phyloP scores from a whole-genome alignment of 2,888 invertebrate genomes.

The Cyclophora punctaria region DNA sequence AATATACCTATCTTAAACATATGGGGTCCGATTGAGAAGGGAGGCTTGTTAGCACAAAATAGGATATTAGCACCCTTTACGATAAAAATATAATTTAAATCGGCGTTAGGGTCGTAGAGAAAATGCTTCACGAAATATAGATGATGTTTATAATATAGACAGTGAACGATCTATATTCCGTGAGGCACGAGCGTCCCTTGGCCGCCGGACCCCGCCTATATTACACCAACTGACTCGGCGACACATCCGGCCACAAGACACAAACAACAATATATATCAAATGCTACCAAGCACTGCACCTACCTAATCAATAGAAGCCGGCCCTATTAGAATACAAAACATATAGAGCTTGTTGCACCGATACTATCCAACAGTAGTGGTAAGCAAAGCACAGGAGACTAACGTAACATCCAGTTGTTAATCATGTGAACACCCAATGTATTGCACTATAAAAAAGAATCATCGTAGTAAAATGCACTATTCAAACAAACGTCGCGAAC shows the following conservation, averaged over 20 bases:
- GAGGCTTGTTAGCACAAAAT: slow-evolving; percentile 28
- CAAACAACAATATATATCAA: slow-evolving; percentile 36
- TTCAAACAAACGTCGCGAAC: background rate
- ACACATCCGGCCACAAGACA: slow-evolving; percentile 56
- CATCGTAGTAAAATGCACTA: background rate
- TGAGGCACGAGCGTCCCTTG: slow-evolving; percentile 35
- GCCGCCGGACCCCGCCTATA: slow-evolving; percentile 38
- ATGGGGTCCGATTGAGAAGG: slow-evolving; percentile 42
- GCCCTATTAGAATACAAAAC: slow-evolving; percentile 4
- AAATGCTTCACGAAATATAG: slow-evolving; percentile 13
- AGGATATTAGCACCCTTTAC: slow-evolving; percentile 21
- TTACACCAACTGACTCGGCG: slow-evolving; percentile 44
- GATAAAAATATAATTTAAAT: slow-evolving; percentile 14
- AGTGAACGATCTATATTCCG: slow-evolving; percentile 27
- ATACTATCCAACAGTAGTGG: too few species aligned
- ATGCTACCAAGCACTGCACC: slow-evolving; percentile 60
- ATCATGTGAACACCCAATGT: background rate
- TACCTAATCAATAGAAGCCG: slow-evolving; percentile 34
- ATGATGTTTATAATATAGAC: slow-evolving; percentile 6
- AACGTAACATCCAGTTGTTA: too few species aligned
- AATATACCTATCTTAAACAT: slow-evolving; percentile 60
- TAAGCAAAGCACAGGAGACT: too few species aligned
- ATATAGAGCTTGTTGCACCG: too few species aligned
- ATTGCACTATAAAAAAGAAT: background rate
- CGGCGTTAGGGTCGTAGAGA: background rate